These are phyloP conservation scores for Nyleta sp. DNA, from an alignment of 2,888 invertebrate genomes.

Conservation along the genomic window DNA sequence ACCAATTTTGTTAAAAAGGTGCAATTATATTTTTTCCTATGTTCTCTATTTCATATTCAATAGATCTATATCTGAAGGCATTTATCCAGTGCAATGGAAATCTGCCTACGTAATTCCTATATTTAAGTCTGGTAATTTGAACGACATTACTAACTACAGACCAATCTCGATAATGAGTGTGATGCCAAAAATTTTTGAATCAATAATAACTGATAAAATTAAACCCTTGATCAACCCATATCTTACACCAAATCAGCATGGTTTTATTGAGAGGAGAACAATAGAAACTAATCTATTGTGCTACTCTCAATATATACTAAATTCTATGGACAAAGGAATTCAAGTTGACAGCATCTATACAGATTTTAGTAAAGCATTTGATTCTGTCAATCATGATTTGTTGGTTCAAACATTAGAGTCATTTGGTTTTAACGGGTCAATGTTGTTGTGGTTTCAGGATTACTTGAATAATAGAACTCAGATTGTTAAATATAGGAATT, in stretches of 20 bases:
- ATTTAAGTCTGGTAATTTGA: neutral
- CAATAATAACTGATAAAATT: neutral
- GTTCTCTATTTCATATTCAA: conserved; percentile 1
- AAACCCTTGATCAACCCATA: neutral
- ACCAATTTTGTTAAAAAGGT: neutral
- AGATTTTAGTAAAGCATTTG: conserved; percentile 24
- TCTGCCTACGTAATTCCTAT: conserved; percentile 7
- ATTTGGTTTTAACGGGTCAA: neutral
- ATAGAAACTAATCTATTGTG: conserved; percentile 6
- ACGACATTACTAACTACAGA: neutral
- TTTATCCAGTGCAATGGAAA: conserved; percentile 6
- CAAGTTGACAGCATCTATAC: conserved; percentile 23
- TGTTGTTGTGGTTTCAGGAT: neutral
- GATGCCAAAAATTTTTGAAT: conserved; percentile 18
- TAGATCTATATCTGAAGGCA: conserved; percentile 3
- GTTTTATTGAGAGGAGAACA: conserved; percentile 12
- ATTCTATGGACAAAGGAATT: neutral
- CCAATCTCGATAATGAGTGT: conserved; percentile 10
- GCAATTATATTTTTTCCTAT: neutral
- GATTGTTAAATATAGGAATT: conserved; percentile 14
- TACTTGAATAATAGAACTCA: neutral
- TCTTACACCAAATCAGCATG: conserved; percentile 1
- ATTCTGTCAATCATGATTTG: conserved; percentile 10
- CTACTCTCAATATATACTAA: conserved; percentile 12
- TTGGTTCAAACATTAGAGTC: neutral